Conservation (phyloP, 1,140 invertebrate genomes). For the Drosophila ogumai region DNA sequence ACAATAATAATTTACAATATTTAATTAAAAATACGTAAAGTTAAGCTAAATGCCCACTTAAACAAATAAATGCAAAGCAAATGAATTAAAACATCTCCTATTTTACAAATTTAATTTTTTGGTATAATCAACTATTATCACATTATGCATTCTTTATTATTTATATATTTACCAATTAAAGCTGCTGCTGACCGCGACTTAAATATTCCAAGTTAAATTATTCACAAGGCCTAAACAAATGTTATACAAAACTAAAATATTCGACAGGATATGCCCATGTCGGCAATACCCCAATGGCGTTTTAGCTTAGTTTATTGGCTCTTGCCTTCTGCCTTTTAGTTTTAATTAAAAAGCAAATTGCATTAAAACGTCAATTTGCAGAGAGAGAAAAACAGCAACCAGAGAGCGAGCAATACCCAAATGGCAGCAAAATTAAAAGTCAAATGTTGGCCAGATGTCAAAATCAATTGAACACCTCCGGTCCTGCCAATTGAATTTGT, state of each 20-base stretch:
- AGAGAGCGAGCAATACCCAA: not conserved
- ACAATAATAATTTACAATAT: too few relatives aligned
- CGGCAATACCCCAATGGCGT: constrained; percentile 3
- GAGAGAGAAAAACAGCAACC: not conserved
- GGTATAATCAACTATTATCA: not conserved
- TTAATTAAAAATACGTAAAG: too few relatives aligned
- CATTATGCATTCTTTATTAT: not conserved
- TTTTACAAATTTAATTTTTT: not conserved
- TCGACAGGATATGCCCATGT: constrained; percentile 4
- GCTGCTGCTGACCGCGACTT: not conserved
- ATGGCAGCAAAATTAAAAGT: constrained; percentile 45
- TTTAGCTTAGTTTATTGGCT: constrained; percentile 48
- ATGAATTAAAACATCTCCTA: not conserved
- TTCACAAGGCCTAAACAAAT: not conserved
- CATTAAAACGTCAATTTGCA: constrained; percentile 74
- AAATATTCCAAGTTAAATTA: not conserved
- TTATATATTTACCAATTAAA: constrained; percentile 2
- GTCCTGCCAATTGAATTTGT: constrained; percentile 54
- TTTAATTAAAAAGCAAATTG: constrained; percentile 73
- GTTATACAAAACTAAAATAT: not conserved
- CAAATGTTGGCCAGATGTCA: constrained; percentile 55
- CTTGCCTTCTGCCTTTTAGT: constrained; percentile 36
- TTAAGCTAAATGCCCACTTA: too few relatives aligned
- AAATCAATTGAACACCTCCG: constrained; percentile 70
- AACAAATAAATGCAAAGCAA: not conserved